Evolutionary conservation across 2,888 invertebrate genomes (phyloP).

Genomic region (Keiferia lycopersicella): DNA sequence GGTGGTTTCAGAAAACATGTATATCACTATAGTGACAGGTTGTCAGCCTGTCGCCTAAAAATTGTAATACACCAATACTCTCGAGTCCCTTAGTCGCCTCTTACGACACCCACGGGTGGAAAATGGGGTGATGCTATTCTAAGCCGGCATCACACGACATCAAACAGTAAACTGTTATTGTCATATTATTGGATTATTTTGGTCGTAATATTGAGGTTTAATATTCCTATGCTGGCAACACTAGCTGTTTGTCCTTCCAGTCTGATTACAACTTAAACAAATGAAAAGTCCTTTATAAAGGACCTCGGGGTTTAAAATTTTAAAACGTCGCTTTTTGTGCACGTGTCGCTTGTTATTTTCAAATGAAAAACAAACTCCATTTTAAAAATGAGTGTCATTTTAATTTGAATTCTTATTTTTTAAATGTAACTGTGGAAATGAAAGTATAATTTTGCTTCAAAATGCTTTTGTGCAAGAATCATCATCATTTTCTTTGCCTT

Average conservation of each 20-base stretch:
- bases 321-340: constrained; percentile 1
- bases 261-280: constrained; percentile 16
- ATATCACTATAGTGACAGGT: no score
- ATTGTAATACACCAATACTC: no score
- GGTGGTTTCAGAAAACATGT: no score
- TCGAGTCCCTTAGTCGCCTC: no score
- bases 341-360: constrained; percentile 9
- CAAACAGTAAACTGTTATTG: no score
- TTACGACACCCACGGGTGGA: no score
- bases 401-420: neutral
- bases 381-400: neutral
- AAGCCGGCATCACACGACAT: no score
- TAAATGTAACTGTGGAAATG: neutral
- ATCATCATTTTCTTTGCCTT: no score
- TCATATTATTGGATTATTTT: no score
- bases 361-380: constrained; percentile 18
- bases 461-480: neutral
- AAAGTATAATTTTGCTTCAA: neutral
- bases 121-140: no score
- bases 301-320: neutral
- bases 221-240: neutral
- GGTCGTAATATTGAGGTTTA: neutral
- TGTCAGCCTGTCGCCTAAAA: no score
- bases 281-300: constrained; percentile 15
- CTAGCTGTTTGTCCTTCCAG: constrained; percentile 5